phyloP scores from a whole-genome alignment of 2,113 vertebrate genomes.

The Seriola aureovittata region DNA sequence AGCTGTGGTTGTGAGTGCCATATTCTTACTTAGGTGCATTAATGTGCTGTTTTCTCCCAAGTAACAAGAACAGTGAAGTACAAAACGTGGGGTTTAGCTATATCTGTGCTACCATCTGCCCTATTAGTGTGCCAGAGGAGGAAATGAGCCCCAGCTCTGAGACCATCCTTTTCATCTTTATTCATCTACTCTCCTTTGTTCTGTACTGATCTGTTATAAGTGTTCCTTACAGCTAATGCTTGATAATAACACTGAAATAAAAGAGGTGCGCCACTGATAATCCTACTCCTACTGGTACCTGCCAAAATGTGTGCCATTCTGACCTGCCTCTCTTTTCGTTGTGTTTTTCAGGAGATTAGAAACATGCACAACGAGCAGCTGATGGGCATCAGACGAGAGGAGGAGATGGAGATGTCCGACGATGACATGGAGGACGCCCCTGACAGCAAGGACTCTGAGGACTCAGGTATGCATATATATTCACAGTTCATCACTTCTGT shows the following conservation, averaged over 20 bases:
- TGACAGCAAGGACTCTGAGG: constrained; percentile 92
- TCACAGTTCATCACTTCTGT: constrained; percentile 32
- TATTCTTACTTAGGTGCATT: neutral
- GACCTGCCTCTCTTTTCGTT: constrained; percentile 4
- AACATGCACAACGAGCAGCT: constrained; percentile 98
- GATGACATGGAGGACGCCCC: constrained; percentile 91
- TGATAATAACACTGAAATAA: constrained; percentile 1
- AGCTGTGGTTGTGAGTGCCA: neutral
- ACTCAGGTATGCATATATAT: constrained; percentile 87
- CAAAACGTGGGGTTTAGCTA: constrained; percentile 10
- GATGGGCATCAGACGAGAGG: constrained; percentile 96
- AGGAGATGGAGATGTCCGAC: constrained; percentile 99
- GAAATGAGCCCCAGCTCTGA: constrained; percentile 32
- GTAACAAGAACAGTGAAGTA: constrained; percentile 9
- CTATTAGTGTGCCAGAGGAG: constrained; percentile 37
- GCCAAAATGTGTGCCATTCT: constrained; percentile 29
- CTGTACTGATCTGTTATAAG: constrained; percentile 16
- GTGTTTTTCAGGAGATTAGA: constrained; percentile 91
- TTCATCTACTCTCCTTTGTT: constrained; percentile 48
- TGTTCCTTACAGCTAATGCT: constrained; percentile 25
- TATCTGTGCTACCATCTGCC: constrained; percentile 30
- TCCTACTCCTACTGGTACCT: neutral
- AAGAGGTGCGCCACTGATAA: constrained; percentile 9
- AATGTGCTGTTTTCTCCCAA: constrained; percentile 7
- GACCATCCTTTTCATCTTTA: constrained; percentile 44